phyloP scores from a whole-genome alignment of 2,113 vertebrate species.

The Pygoscelis adeliae region DNA sequence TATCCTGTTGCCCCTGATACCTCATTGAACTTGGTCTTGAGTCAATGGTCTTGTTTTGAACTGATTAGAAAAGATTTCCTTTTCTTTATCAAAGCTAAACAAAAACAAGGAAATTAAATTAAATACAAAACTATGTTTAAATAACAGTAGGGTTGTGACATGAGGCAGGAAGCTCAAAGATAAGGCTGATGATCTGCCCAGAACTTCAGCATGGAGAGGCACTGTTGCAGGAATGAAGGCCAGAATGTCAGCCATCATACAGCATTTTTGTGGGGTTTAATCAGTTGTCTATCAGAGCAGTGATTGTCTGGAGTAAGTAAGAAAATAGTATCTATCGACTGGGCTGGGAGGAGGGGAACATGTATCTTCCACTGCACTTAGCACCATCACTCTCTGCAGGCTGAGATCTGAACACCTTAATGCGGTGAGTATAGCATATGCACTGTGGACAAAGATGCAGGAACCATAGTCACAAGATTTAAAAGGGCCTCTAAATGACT shows the following conservation, averaged over 20 bases:
- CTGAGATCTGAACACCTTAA: background rate
- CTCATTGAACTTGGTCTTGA: conserved; percentile 54
- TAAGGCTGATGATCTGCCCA: conserved; percentile 55
- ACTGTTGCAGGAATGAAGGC: background rate
- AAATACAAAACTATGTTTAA: conserved; percentile 51
- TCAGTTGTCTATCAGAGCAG: background rate
- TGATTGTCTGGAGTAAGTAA: background rate
- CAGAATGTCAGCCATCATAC: background rate
- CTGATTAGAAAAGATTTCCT: conserved; percentile 69
- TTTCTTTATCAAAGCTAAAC: conserved; percentile 68
- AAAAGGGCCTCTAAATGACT: background rate
- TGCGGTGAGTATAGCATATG: background rate
- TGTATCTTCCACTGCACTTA: background rate
- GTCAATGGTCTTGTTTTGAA: conserved; percentile 53
- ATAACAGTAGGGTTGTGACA: conserved; percentile 50
- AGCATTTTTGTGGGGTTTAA: background rate
- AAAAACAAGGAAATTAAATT: conserved; percentile 73
- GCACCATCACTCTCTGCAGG: background rate
- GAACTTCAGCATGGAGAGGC: background rate
- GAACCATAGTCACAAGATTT: background rate
- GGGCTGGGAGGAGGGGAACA: background rate
- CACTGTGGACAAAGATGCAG: background rate
- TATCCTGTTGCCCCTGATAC: conserved; percentile 53
- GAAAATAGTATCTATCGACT: background rate
- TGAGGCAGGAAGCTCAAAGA: conserved; percentile 64